These are phyloP conservation scores for Montifringilla adamsi DNA, from an alignment of 2,113 vertebrate species.

Conservation along the genomic window DNA sequence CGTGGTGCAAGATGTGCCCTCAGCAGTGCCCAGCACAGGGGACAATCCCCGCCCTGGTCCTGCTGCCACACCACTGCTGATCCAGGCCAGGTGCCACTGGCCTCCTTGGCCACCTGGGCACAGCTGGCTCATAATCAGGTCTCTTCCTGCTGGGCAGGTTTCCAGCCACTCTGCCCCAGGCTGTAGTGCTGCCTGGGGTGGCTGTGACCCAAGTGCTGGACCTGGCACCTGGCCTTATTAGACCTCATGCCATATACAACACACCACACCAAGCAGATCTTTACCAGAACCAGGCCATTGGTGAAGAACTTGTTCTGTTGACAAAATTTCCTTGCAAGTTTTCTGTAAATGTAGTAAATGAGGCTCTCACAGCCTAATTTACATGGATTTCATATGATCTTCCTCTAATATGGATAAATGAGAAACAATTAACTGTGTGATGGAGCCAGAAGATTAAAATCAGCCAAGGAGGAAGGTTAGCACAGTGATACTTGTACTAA, in stretches of 20 bases:
- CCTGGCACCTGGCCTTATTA: neutral
- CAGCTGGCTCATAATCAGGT: rapidly evolving
- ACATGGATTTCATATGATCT: neutral
- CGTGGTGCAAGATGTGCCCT: rapidly evolving
- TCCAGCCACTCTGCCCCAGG: neutral
- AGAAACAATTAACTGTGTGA: neutral
- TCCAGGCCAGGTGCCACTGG: rapidly evolving
- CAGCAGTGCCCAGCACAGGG: neutral
- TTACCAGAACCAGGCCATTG: neutral
- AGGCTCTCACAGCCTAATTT: neutral
- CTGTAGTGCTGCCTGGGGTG: neutral
- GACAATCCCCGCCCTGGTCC: neutral
- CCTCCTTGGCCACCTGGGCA: neutral
- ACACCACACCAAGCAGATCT: neutral
- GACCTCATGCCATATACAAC: rapidly evolving
- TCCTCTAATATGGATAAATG: constrained; percentile 20
- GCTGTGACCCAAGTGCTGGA: neutral
- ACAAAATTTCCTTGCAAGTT: neutral
- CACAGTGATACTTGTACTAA: neutral
- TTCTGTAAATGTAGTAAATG: neutral
- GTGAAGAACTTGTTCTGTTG: neutral
- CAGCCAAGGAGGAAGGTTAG: neutral
- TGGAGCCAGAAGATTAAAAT: constrained; percentile 24
- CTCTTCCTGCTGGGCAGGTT: neutral
- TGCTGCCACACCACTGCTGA: neutral